phyloP scores from a whole-genome alignment of 2,888 invertebrate species.

The Plemyria rubiginata region DNA sequence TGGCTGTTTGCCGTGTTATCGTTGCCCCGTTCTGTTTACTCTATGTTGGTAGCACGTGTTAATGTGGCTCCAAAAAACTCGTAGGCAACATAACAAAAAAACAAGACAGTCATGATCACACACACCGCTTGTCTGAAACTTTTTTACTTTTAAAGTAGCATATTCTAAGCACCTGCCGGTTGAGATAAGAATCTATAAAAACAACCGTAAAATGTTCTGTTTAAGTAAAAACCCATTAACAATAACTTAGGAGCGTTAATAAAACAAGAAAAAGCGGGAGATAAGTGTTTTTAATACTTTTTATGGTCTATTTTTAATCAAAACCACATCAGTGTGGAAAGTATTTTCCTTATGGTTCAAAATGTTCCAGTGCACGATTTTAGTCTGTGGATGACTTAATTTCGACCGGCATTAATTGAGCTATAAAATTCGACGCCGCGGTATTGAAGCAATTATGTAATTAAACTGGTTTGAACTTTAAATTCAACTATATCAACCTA shows the following conservation, averaged over 20 bases:
- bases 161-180: conserved; percentile 49
- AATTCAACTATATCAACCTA: conserved; percentile 31
- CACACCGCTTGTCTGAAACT: conserved; percentile 32
- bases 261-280: conserved; percentile 48
- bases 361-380: conserved; percentile 38
- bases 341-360: conserved; percentile 40
- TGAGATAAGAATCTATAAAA: conserved; percentile 60
- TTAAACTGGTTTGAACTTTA: conserved; percentile 29
- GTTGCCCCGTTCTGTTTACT: conserved; percentile 54
- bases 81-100: conserved; percentile 47
- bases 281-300: conserved; percentile 35
- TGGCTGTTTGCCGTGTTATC: conserved; percentile 48
- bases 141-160: conserved; percentile 38
- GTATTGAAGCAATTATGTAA: conserved; percentile 42
- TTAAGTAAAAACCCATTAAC: conserved; percentile 73
- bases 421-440: conserved; percentile 44
- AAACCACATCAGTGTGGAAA: conserved; percentile 37
- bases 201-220: conserved; percentile 54
- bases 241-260: conserved; percentile 65
- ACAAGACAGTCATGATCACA: conserved; percentile 56
- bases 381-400: conserved; percentile 45
- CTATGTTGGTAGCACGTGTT: conserved; percentile 68
- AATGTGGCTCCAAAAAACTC: conserved; percentile 56
- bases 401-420: conserved; percentile 48
- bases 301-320: conserved; percentile 41